phyloP scores from a whole-genome alignment of 1,140 invertebrate species.

The Paraescarpia echinospica region DNA sequence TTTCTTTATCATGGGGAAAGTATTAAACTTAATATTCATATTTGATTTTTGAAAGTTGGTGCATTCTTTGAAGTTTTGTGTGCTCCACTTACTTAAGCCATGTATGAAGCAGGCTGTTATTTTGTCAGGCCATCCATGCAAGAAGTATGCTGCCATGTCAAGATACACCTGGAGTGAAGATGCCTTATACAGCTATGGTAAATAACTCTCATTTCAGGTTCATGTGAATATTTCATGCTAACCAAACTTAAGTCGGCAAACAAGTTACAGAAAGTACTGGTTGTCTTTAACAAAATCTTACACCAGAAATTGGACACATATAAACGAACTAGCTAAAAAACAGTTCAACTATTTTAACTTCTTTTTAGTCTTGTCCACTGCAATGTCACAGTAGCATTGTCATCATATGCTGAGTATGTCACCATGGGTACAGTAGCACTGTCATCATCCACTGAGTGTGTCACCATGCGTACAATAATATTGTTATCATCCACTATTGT shows the following conservation, averaged over 20 bases:
- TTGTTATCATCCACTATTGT: too few relatives aligned
- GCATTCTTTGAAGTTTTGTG: not conserved
- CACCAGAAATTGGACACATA: too few relatives aligned
- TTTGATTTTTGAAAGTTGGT: not conserved
- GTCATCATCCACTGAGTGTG: not conserved
- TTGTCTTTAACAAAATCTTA: too few relatives aligned
- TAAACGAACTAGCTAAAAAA: too few relatives aligned
- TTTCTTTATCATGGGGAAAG: not conserved
- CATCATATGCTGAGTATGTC: too few relatives aligned
- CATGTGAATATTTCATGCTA: not conserved
- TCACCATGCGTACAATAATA: too few relatives aligned
- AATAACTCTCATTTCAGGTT: slow-evolving; percentile 39
- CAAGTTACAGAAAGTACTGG: not conserved
- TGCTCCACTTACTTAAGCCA: not conserved
- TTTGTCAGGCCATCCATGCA: slow-evolving; percentile 77
- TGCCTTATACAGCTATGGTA: slow-evolving; percentile 81
- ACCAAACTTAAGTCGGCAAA: not conserved
- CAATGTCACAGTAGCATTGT: too few relatives aligned
- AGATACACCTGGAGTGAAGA: slow-evolving; percentile 90
- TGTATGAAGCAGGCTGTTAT: slow-evolving; percentile 25
- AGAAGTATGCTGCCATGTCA: slow-evolving; percentile 88
- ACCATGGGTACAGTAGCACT: too few relatives aligned
- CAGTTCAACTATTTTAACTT: too few relatives aligned
- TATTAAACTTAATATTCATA: not conserved
- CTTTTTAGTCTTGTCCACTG: too few relatives aligned